Base-by-base conservation (phyloP, 2,888 invertebrate genomes). In the Flexamia atlantica region DNA sequence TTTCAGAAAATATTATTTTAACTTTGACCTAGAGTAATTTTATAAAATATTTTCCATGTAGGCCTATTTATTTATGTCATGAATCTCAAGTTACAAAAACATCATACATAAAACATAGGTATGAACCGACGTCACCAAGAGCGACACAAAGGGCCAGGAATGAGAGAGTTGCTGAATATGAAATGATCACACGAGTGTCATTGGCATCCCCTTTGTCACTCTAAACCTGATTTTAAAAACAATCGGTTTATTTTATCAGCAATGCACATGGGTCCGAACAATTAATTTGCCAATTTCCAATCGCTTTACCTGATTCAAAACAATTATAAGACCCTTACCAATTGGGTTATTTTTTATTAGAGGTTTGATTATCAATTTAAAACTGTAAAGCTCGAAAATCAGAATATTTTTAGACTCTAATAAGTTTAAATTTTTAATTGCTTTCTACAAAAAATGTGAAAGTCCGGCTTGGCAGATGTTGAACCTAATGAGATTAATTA, bases 11-110 rank as follows among this genome's bases (percentile, higher is more conserved):
- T 36, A 36, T 36, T 9, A 36, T 36, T n/a, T n/a, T 7, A 36
- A 36, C 9, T 36, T 4, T 36, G 36, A 4, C 9, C 4, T 36
- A 36, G 9, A 7, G 9, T 7, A 36, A 36, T 36, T 36, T 9
- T 36, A 36, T 36, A 36, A 36, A 46, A 2, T 17, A 12, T 46
- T 46, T n/a, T n/a, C n/a, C 46, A 46, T 46, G 46, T 17, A n/a
- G n/a, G n/a, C n/a, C n/a, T n/a, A 46, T 46, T 46, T 46, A 46
- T 46, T 57, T 57, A 57, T 57, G 20, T 14, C 57, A 57, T 57
- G 57, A 57, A 57, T 23, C 23, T 57, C 25, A 57, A 23, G 57
- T 23, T 9, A 46, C 57, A 57, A 46, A 57, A 64, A 64, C 28
- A n/a, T 30, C 28, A 64, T 23, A 20, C 57, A 57, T 64, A 64